Evolutionary conservation across 2,113 vertebrate species (phyloP).

Genomic region (Cynopterus brachyotis): DNA sequence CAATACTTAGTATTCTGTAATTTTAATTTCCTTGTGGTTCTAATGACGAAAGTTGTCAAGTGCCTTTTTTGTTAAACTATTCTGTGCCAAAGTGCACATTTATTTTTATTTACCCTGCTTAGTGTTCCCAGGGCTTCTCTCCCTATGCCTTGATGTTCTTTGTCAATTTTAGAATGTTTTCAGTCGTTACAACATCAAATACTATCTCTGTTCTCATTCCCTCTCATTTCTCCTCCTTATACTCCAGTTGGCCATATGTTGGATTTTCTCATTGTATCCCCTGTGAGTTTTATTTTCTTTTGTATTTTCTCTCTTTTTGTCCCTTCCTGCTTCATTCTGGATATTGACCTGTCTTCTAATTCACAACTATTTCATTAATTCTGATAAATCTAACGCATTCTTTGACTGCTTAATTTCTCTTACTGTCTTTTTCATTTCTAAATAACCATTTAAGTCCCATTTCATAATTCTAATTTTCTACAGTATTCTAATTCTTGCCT

Average conservation of each 20-base stretch:
- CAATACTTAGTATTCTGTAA: background rate
- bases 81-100: background rate
- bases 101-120: constrained; percentile 6
- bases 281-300: background rate
- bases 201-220: background rate
- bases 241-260: background rate
- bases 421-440: background rate
- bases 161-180: background rate
- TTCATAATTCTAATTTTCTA: background rate
- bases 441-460: background rate
- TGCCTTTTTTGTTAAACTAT: background rate
- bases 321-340: background rate
- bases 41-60: background rate
- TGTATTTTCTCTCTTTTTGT: background rate
- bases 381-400: background rate
- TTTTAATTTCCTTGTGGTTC: background rate
- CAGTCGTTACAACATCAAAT: background rate
- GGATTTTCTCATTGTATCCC: background rate
- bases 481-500: background rate
- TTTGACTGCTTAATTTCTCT: background rate
- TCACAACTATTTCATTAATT: background rate
- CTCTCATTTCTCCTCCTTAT: background rate
- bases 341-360: background rate
- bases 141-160: background rate
- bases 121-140: background rate